phyloP scores from a whole-genome alignment of 2,797 vertebrate genomes.

The Moxostoma hubbsi region DNA sequence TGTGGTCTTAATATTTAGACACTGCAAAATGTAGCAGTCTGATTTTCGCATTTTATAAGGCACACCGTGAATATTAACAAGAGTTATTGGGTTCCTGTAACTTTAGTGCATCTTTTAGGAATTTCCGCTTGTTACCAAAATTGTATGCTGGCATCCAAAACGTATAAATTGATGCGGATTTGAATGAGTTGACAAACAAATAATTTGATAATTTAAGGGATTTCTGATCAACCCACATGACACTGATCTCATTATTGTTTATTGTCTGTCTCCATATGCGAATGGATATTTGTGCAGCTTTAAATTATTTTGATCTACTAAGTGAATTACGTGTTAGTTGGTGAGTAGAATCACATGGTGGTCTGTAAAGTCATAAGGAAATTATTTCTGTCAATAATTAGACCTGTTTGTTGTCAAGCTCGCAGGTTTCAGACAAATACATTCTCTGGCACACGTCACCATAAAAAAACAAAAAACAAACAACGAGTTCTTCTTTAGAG shows the following conservation, averaged over 20 bases:
- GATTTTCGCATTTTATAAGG: neutral
- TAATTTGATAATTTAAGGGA: neutral
- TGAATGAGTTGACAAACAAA: neutral
- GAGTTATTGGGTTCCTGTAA: neutral
- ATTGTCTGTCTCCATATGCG: neutral
- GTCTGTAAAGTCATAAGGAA: neutral
- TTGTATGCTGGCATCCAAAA: neutral
- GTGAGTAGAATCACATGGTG: neutral
- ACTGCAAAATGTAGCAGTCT: neutral
- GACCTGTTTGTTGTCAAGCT: slow-evolving; percentile 9
- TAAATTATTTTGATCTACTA: neutral
- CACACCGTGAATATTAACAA: neutral
- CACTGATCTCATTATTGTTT: neutral
- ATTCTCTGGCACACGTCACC: neutral
- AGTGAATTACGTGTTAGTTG: neutral
- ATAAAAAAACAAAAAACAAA: neutral
- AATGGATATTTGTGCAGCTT: too few relatives aligned
- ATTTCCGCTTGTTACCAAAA: neutral
- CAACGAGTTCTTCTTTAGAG: neutral
- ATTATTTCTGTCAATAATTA: neutral
- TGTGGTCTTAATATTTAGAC: slow-evolving; percentile 1
- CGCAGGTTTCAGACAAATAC: slow-evolving; percentile 6
- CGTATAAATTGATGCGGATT: neutral
- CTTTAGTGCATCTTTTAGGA: neutral
- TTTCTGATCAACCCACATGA: neutral